A percentile compares a stretch with the other conserved stretches of the same genome.
phyloP scores from a whole-genome alignment of 2,888 invertebrate genomes.

The Tinea trinotella region DNA sequence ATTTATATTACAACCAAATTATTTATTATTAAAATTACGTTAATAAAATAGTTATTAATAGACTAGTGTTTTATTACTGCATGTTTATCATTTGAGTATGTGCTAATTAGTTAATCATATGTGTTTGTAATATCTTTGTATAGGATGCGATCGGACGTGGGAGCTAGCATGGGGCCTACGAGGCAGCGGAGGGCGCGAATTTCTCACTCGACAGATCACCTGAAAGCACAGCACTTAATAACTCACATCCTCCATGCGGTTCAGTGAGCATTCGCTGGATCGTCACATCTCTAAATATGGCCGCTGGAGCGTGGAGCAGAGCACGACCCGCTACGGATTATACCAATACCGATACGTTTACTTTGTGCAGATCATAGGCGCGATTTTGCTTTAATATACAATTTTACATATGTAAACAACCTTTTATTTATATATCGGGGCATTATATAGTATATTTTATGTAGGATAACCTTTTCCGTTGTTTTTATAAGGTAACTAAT shows the following conservation, averaged over 20 bases:
- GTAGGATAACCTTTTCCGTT: background rate
- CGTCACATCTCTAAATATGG: conserved; percentile 71
- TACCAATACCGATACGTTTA: conserved; percentile 17
- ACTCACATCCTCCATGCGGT: conserved; percentile 67
- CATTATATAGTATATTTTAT: background rate
- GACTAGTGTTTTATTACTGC: too few relatives aligned
- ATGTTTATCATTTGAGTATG: background rate
- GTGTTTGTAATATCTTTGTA: background rate
- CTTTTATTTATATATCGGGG: background rate
- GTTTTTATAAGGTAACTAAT: background rate
- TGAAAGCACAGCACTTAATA: conserved; percentile 70
- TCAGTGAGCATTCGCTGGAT: conserved; percentile 68
- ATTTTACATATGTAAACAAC: background rate
- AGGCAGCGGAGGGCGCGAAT: conserved; percentile 41
- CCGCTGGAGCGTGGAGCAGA: conserved; percentile 48
- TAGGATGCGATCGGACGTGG: conserved; percentile 25
- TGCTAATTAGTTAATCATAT: conserved; percentile 1
- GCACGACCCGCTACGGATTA: conserved; percentile 21
- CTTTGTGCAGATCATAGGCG: conserved; percentile 17
- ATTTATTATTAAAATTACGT: too few relatives aligned
- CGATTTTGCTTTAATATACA: conserved; percentile 10
- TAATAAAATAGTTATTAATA: too few relatives aligned
- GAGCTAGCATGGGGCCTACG: conserved; percentile 24
- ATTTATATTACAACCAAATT: too few relatives aligned
- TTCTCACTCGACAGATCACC: conserved; percentile 71